Base-by-base conservation (phyloP, 1,140 invertebrate genomes). In the Marisa cornuarietis region DNA sequence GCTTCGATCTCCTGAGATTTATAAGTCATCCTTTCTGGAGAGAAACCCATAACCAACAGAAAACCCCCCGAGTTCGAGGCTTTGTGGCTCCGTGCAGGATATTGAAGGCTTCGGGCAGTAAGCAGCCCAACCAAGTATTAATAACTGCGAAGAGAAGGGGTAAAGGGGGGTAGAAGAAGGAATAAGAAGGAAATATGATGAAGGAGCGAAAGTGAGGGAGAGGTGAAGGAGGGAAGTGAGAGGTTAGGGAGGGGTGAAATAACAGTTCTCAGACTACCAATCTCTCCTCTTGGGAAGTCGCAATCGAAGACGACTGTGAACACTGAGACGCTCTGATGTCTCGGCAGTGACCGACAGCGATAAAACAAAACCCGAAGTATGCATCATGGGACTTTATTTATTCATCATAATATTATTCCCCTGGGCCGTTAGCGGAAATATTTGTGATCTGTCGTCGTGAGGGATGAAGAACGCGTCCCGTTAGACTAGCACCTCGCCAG, bases 181-280 rank as follows among this genome's bases (percentile, higher is more conserved):
- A 76, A 52, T 62, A 54, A n/a, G 65, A 76, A 68, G 58, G 24
- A 65, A 42, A 71, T 52, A 81, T 61, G 54, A 52, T 73, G 54
- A 31, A 71, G 31, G 1, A 42, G 31, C 3, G 31, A 42, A 42
- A 42, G 31, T 31, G 54, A 9, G 71, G 65, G 52, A 61, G 42
- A 73, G n/a, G 52, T 69, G 75, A 71, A 20, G 42, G 69, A 76
- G 54, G 62, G 54, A 71, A 52, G n/a, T n/a, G n/a, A n/a, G n/a
- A n/a, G n/a, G n/a, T n/a, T n/a, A 72, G 24, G 24, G 68, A 65
- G 42, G 52, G 54, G 52, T 51, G 62, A 73, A 62, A 65, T n/a
- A 76, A 31, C 31, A 42, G 31, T 42, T 42, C 31, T 42, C 31
- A 24, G 11, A 13, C 66, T 49, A 18, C 18, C 16, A 76, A 31